Base-by-base conservation (phyloP, 1,140 invertebrate genomes). In the Drosophila persimilis region DNA sequence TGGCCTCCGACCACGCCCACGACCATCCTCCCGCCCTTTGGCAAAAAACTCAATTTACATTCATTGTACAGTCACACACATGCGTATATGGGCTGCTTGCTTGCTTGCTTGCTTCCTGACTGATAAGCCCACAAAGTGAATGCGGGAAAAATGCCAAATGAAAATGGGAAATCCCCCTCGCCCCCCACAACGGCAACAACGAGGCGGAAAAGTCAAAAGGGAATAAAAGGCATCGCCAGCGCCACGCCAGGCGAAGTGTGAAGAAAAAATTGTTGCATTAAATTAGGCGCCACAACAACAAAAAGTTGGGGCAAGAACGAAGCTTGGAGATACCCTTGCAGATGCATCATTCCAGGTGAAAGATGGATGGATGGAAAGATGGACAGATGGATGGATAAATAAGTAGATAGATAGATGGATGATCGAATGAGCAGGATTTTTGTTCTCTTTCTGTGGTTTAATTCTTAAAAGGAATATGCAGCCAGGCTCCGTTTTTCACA, bases 241-340 rank as follows among this genome's bases (percentile, higher is more conserved):
- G 5, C 5, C 24, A 26, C 4, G 65, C 44, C 65, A 67, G 50
- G 67, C 60, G 52, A 70, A 84, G 76, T 67, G 69, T 65, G 60
- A 73, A 77, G 66, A 50, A 78, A 80, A 85, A 88, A 79, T 77
- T 89, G 75, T 83, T 88, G 83, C 83, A 88, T 88, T 88, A 88
- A 88, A 88, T 88, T 88, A 88, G 83, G 83, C 71, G 75, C 35
- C 71, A 59, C 77, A 67, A 62, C 44, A 29, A 48, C 26, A 39
- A 13, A 3, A 13, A 1, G 3, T 3, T 4, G 11, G 3, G 35
- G 11, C 11, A 11, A 39, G 11, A 39, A 39, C 11, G 3, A 2
- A 39, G 35, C 35, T 13, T 13, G 35, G 11, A 5, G 4, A 11
- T 39, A 39, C 35, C 35, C 35, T 39, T 13, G 5, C 3, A 1